Conservation (phyloP, 2,888 invertebrate species). For the Aleiodes leptofemur region DNA sequence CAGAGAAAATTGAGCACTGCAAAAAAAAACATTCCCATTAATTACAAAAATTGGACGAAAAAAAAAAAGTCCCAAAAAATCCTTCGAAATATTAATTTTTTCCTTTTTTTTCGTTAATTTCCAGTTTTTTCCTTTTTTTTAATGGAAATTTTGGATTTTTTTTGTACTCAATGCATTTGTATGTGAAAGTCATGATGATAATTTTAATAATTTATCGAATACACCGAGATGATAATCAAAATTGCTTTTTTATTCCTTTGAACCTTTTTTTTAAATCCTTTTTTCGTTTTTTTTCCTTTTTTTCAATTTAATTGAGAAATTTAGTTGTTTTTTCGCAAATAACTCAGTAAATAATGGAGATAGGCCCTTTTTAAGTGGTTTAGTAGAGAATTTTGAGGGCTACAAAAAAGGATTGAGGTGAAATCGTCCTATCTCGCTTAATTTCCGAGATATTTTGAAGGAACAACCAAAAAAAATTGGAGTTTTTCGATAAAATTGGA, state of each 20-base stretch:
- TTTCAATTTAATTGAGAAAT: no score
- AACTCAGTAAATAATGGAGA: no score
- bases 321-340: no score
- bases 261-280: background rate
- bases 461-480: no score
- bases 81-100: background rate
- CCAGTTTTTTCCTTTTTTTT: constrained; percentile 41
- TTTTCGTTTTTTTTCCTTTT: no score
- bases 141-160: constrained; percentile 31
- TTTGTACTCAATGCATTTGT: constrained; percentile 64
- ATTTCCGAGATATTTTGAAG: no score
- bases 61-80: background rate
- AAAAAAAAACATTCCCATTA: constrained; percentile 53
- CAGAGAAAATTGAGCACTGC: background rate
- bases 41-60: background rate
- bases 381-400: no score
- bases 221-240: constrained; percentile 26
- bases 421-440: no score
- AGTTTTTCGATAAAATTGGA: no score
- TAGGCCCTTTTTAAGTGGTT: no score
- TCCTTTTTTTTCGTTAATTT: constrained; percentile 33
- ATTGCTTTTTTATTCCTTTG: constrained; percentile 9
- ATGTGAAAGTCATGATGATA: constrained; percentile 60
- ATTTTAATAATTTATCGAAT: constrained; percentile 61
- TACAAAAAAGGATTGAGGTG: background rate